Base-by-base conservation (phyloP, 2,113 vertebrate species). In the Micronycteris hirsuta region DNA sequence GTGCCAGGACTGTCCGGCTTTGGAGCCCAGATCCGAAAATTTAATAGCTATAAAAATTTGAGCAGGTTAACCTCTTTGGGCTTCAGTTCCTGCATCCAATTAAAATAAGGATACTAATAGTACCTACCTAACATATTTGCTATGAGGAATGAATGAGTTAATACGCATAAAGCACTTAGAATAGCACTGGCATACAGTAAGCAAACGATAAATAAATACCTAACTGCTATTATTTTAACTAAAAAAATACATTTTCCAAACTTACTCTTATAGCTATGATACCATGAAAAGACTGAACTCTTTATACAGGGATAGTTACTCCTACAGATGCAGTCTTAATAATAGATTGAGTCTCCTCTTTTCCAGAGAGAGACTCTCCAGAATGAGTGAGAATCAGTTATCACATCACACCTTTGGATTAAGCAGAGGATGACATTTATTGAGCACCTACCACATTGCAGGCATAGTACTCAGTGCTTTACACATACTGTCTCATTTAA, bases 281-380 rank as follows among this genome's bases (percentile, higher is more conserved):
- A 93, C 36, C 43, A 89, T 16, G 41, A 91, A 94, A 91, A 93
- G 45, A 86, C 0, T 41, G 43, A 96, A 93, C 63, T 83, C 82
- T 82, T 93, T 90, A 70, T 52, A 76, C 19, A 58, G 43, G 54
- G 38, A 92, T 17, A 91, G 82, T 80, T 49, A 83, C 36, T 84
- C 54, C 88, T 80, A 94, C 73, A 93, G 36, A 73, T 78, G 61
- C 33, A 89, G 61, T 76, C 63, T 82, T 91, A 95, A 68, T 86
- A 92, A 58, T 19, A 93, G 31, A 28, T 19, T 91, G 41, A 88
- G 65, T 93, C 61, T 96, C 80, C 63, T 80, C 76, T 95, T 92
- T 96, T 88, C 91, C 67, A 93, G 56, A 95, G 38, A 92, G 6
- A 97, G 58, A 77, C 56, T 96, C 78, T 84, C 82, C 45, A 95